These are phyloP conservation scores for Saccopteryx bilineata DNA, from an alignment of 2,113 vertebrate genomes.

Conservation along the genomic window DNA sequence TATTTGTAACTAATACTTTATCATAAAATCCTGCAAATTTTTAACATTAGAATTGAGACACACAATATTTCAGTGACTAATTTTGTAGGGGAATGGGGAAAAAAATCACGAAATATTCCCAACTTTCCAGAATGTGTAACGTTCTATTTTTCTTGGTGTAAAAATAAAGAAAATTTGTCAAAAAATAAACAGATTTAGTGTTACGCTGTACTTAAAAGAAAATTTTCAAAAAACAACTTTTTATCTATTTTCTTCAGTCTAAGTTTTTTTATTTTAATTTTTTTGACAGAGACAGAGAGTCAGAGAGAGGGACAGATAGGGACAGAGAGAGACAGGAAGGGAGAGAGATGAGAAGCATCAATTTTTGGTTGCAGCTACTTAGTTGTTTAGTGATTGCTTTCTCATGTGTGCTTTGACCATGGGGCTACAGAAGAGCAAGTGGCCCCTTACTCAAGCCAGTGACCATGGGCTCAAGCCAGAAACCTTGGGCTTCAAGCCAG, in stretches of 20 bases:
- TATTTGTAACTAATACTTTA: constrained; percentile 43
- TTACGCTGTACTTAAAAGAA: not conserved
- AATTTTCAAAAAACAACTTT: not conserved
- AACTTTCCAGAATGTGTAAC: not conserved
- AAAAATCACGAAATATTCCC: constrained; percentile 32
- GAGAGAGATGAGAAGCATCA: no score
- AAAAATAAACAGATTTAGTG: not conserved
- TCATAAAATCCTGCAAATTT: not conserved
- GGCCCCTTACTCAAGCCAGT: no score
- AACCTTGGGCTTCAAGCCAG: no score
- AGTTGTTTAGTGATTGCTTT: no score
- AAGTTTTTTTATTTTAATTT: no score
- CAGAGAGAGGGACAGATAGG: no score
- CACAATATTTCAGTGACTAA: not conserved
- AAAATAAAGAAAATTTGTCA: not conserved
- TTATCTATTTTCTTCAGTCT: not conserved
- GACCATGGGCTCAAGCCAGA: no score
- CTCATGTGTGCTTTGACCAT: no score
- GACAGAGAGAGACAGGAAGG: no score
- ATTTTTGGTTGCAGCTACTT: no score
- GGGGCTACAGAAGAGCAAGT: no score
- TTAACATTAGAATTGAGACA: not conserved
- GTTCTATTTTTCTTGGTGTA: not conserved
- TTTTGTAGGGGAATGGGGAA: not conserved
- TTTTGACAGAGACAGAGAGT: no score